Conservation (phyloP, 1,140 invertebrate genomes). For the Helicoverpa armigera region DNA sequence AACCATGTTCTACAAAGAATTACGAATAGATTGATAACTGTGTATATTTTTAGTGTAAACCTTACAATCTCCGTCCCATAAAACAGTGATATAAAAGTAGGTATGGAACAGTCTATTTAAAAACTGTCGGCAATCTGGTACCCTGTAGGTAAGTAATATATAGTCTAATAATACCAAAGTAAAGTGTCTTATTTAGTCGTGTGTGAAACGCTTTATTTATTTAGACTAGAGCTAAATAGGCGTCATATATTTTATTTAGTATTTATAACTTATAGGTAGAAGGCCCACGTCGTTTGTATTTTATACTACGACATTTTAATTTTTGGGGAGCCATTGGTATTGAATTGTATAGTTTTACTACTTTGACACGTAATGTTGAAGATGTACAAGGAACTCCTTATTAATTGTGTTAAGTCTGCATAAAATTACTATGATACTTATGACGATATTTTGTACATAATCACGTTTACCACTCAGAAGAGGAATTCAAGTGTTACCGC, state of each 20-base stretch:
- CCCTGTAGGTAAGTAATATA: slow-evolving; percentile 47
- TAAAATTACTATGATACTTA: too few species aligned
- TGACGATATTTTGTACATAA: neutral
- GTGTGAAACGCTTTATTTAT: slow-evolving; percentile 85
- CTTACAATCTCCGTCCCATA: slow-evolving; percentile 39
- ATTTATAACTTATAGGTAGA: slow-evolving; percentile 19
- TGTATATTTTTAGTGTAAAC: slow-evolving; percentile 38
- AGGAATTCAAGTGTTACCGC: slow-evolving; percentile 23
- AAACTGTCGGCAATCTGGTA: slow-evolving; percentile 30
- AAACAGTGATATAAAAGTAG: slow-evolving; percentile 45
- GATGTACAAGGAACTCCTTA: too few species aligned
- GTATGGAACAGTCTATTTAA: slow-evolving; percentile 12
- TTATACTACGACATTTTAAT: neutral
- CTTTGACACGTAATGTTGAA: too few species aligned
- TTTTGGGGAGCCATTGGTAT: neutral
- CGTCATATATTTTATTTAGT: slow-evolving; percentile 52
- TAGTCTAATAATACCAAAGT: slow-evolving; percentile 84
- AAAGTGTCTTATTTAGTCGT: slow-evolving; percentile 80
- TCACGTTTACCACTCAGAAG: slow-evolving; percentile 23
- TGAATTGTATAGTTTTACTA: neutral
- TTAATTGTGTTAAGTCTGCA: too few species aligned
- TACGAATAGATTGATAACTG: slow-evolving; percentile 13
- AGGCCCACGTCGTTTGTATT: neutral
- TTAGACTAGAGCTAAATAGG: slow-evolving; percentile 60
- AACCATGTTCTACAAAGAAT: slow-evolving; percentile 21